phyloP scores from a whole-genome alignment of 2,797 vertebrate species.

The Cynopterus sphinx region DNA sequence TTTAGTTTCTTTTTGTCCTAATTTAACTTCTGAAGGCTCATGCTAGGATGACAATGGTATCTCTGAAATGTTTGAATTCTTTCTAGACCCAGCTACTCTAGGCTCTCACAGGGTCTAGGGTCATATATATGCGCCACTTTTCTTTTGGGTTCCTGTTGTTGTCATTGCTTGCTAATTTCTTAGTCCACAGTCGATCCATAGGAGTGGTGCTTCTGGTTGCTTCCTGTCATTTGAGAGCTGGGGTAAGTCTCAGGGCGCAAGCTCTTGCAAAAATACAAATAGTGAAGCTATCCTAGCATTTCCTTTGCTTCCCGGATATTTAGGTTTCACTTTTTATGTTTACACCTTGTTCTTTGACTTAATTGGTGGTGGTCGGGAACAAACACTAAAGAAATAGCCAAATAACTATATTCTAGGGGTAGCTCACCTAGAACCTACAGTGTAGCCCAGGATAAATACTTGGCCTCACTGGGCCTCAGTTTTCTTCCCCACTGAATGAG shows the following conservation, averaged over 20 bases:
- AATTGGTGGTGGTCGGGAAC: neutral
- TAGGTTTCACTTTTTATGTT: neutral
- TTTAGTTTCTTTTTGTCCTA: neutral
- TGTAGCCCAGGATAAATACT: neutral
- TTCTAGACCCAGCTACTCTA: neutral
- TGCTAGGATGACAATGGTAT: neutral
- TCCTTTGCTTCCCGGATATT: neutral
- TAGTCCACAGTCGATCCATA: neutral
- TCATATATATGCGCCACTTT: rapidly evolving
- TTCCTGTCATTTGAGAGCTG: neutral
- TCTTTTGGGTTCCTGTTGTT: neutral
- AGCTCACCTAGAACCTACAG: neutral
- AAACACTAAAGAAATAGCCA: neutral
- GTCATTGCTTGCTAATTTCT: neutral
- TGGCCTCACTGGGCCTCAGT: neutral
- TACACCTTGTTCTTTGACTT: neutral
- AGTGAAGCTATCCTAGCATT: neutral
- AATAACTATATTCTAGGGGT: neutral
- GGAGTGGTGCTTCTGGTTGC: neutral
- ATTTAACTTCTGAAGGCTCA: neutral
- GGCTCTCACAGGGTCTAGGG: neutral
- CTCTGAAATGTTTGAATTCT: neutral
- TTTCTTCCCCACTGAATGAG: slow-evolving; percentile 1
- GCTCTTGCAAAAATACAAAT: neutral
- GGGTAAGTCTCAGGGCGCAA: neutral